Percentiles rank a stretch among this genome's conserved stretches.
Conservation (phyloP, 2,888 invertebrate species). For the Noctua janthina region DNA sequence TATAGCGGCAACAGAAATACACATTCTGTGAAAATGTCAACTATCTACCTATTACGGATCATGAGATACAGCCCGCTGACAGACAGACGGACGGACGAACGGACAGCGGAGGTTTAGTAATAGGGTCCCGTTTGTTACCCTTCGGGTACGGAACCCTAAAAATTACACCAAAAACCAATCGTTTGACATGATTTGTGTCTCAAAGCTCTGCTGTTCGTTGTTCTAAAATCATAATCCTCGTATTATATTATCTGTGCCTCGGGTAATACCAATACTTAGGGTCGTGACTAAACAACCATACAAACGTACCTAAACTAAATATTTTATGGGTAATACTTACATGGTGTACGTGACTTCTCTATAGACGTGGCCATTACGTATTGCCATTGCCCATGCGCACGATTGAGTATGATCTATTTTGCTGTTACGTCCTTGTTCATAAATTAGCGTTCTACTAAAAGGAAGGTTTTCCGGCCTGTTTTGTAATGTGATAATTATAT, state of each 20-base stretch:
- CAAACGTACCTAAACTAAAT: constrained; percentile 6
- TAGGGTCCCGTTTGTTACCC: too few relatives aligned
- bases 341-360: constrained; percentile 60
- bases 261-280: background rate
- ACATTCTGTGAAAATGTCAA: too few relatives aligned
- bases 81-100: too few relatives aligned
- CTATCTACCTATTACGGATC: too few relatives aligned
- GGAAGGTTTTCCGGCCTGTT: constrained; percentile 5
- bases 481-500: background rate
- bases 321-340: constrained; percentile 19
- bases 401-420: constrained; percentile 5
- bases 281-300: constrained; percentile 24
- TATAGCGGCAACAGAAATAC: too few relatives aligned
- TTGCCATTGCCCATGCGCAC: background rate
- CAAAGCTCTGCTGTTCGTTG: constrained; percentile 33
- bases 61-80: too few relatives aligned
- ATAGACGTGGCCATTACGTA: constrained; percentile 27
- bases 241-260: too few relatives aligned
- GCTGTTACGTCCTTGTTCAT: constrained; percentile 20
- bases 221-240: constrained; percentile 9
- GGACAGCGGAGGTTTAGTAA: too few relatives aligned
- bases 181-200: constrained; percentile 16
- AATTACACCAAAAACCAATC: background rate
- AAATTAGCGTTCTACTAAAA: constrained; percentile 12
- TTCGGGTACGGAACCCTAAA: background rate